Percentiles rank a stretch among this genome's conserved stretches.
Evolutionary conservation across 2,888 invertebrate species (phyloP).

Genomic region (Chloromyia formosa): DNA sequence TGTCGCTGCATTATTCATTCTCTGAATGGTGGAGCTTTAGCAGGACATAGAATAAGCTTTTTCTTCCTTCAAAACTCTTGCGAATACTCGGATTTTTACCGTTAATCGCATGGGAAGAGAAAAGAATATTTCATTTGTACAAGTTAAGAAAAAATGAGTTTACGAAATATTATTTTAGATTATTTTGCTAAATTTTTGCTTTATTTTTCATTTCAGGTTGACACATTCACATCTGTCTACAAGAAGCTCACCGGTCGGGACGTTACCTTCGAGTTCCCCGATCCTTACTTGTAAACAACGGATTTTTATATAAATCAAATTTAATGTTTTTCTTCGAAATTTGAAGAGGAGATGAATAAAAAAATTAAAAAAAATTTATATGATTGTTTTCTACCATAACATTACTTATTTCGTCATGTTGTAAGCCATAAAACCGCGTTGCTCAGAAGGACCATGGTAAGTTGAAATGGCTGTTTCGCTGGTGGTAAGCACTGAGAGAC

Average conservation of each 20-base stretch:
- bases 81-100: background rate
- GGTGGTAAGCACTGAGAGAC: too few species aligned
- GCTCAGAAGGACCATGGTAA: too few species aligned
- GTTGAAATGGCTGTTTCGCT: too few species aligned
- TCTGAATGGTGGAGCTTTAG: constrained; percentile 24
- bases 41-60: constrained; percentile 19
- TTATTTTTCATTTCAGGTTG: constrained; percentile 76
- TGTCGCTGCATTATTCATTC: constrained; percentile 30
- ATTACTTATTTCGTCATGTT: background rate
- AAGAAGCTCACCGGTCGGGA: constrained; percentile 99
- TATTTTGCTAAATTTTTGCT: constrained; percentile 27
- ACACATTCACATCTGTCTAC: constrained; percentile 98
- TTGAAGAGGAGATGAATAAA: constrained; percentile 54
- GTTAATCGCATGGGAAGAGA: background rate
- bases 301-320: constrained; percentile 43
- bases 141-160: too few species aligned
- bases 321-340: constrained; percentile 52
- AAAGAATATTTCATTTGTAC: too few species aligned
- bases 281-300: constrained; percentile 83
- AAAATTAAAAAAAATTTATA: constrained; percentile 53
- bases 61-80: background rate
- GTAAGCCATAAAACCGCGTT: too few species aligned
- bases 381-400: background rate
- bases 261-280: constrained; percentile 99
- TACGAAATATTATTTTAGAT: background rate